Base-by-base conservation (phyloP, 1,140 invertebrate genomes). In the Euwallacea similis region DNA sequence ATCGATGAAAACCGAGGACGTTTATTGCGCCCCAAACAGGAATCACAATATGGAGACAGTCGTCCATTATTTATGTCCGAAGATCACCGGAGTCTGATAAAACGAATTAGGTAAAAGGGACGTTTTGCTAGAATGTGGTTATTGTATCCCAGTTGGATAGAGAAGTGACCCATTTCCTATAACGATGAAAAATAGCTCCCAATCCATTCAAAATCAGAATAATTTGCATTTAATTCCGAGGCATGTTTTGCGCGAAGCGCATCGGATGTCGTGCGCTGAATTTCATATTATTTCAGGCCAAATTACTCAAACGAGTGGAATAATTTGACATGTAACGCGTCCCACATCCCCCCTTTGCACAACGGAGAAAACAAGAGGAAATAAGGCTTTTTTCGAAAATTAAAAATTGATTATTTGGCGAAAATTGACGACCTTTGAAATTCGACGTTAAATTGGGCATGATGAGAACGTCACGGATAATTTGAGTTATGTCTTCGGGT, bases 261-360 rank as follows among this genome's bases (percentile, higher is more conserved):
- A 33, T 58, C 46, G 16, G 55, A n/a, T 67, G 46, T 73, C 66
- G 72, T 73, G 73, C 62, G 69, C 69, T 42, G 65, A 68, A 74
- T 74, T 74, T 71, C 73, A 67, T 68, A 71, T 71, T 66, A 47
- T 58, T 41, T 41, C 55, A 33, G 44, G 13, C 50, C 47, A 74
- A 74, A 74, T 74, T 74, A 68, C 68, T 68, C 65, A 65, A 74
- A 74, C 69, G 61, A 74, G 73, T 71, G 59, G 69, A 66, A 74
- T 71, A 74, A 74, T 74, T 71, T 64, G 65, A 62, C 69, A 69
- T 55, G 69, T 59, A 61, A 59, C 47, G 56, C 60, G 6, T 50
- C 46, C 46, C 9, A 50, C 46, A 33, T 33, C 44, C 47, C 15
- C 15, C 42, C 41, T 33, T 15, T 41, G 13, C 21, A 41, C 42